Evolutionary conservation across 1,140 invertebrate species (phyloP).

Genomic region (Elysia chlorotica): DNA sequence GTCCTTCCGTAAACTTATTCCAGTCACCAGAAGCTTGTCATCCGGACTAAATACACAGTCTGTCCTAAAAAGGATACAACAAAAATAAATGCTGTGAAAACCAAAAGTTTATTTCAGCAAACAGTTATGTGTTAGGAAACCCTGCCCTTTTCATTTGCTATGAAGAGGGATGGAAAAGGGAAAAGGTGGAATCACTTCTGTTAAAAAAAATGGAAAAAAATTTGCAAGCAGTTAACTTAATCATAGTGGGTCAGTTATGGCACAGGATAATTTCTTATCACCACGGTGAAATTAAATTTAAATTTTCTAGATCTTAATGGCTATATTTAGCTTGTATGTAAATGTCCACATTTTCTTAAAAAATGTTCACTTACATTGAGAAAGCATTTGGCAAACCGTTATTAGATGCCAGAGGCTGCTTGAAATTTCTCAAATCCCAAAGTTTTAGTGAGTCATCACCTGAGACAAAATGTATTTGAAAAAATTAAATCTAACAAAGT

Average conservation of each 20-base stretch:
- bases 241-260: no score
- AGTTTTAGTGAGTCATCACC: conserved; percentile 92
- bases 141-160: neutral
- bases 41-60: conserved; percentile 95
- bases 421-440: conserved; percentile 90
- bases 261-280: no score
- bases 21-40: conserved; percentile 87
- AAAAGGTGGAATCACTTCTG: no score
- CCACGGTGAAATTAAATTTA: no score
- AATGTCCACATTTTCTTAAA: no score
- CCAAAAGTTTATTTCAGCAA: no score
- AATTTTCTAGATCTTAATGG: no score
- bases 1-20: conserved; percentile 78
- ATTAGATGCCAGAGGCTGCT: conserved; percentile 75
- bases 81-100: no score
- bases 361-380: conserved; percentile 67
- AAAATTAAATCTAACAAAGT: no score
- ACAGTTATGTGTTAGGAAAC: neutral
- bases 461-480: conserved; percentile 33
- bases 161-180: neutral
- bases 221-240: no score
- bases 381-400: conserved; percentile 82
- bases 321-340: no score
- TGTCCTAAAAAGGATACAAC: conserved; percentile 69
- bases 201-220: no score